Base-by-base conservation (phyloP, 2,888 invertebrate genomes). In the Platycnemis pennipes region DNA sequence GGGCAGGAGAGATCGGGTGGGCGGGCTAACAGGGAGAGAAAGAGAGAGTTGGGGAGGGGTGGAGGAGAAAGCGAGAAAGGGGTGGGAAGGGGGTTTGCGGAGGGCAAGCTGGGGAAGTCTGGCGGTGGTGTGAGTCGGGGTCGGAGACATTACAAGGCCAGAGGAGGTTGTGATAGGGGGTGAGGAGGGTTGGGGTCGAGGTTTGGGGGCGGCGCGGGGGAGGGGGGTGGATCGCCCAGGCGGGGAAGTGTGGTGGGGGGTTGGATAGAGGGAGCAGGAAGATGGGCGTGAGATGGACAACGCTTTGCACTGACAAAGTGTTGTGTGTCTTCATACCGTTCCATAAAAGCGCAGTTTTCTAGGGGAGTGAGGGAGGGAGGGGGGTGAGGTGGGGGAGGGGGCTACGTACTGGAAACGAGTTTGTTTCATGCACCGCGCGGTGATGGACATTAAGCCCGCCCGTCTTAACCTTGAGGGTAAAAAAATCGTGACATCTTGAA, bases 271-370 rank as follows among this genome's bases (percentile, higher is more conserved):
- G 22, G 56, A 22, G 56, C 56, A 56, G 56, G 56, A 56, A 56
- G 56, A 56, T 49, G 42, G 89, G 56, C 31, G 56, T 56, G 89
- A 56, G 89, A 89, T 91, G 91, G 91, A 91, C 91, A 91, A 91
- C 91, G 56, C 91, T 44, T 56, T 89, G 89, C 56, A 42, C 45
- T 91, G 63, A 44, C 42, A 91, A 91, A 91, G 44, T 56, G 42
- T 8, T 56, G 56, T 56, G 42, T 13, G 26, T 63, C 49, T 49
- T 63, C 26, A 19, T 63, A 63, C 19, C 37, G 13, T 37, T 37
- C 77, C 77, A 37, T 37, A 77, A 37, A 77, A 77, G 77, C 37
- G 37, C 77, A 77, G 31, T 37, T 31, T 77, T 77, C 77, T 16
- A 11, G 31, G 1, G 26, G 63, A 53, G 63, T 63, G 63, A 26